These are phyloP conservation scores for Drosophila pegasa DNA, from an alignment of 2,888 invertebrate species.

Conservation along the genomic window DNA sequence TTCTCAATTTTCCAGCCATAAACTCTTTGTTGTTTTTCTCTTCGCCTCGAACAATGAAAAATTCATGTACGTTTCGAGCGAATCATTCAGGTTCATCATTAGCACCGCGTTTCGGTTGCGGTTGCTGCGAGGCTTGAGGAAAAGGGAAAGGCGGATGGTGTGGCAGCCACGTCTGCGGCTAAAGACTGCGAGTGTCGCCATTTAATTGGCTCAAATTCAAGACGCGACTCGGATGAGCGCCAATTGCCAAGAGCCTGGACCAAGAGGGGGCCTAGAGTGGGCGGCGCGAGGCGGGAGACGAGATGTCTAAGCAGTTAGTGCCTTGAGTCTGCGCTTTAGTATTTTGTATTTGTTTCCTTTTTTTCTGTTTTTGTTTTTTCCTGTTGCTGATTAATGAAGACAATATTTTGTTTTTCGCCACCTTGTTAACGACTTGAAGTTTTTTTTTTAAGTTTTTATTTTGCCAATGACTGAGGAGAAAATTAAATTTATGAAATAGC, in stretches of 20 bases:
- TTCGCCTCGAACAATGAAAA: slow-evolving; percentile 51
- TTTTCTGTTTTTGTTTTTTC: neutral
- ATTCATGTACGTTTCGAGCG: slow-evolving; percentile 35
- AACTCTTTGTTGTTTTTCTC: neutral
- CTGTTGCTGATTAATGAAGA: slow-evolving; percentile 67
- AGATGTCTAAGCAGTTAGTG: slow-evolving; percentile 16
- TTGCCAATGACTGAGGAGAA: slow-evolving; percentile 45
- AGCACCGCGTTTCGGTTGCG: slow-evolving; percentile 32
- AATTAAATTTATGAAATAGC: slow-evolving; percentile 67
- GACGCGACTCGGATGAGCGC: slow-evolving; percentile 51
- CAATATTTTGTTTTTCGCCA: slow-evolving; percentile 41
- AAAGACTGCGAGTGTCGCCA: slow-evolving; percentile 63
- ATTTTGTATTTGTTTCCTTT: slow-evolving; percentile 3
- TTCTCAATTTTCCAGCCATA: slow-evolving; percentile 2
- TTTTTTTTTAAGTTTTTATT: slow-evolving; percentile 11
- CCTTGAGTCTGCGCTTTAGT: slow-evolving; percentile 14
- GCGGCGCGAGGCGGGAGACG: neutral
- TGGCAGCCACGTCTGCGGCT: slow-evolving; percentile 22
- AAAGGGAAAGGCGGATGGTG: slow-evolving; percentile 66
- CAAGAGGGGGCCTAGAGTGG: neutral
- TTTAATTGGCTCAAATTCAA: slow-evolving; percentile 74
- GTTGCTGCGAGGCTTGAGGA: slow-evolving; percentile 22
- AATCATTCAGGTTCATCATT: slow-evolving; percentile 71
- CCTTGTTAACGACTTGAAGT: slow-evolving; percentile 61
- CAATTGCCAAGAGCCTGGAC: slow-evolving; percentile 28